A percentile compares a stretch with the other conserved stretches of the same genome.
phyloP scores from a whole-genome alignment of 2,113 vertebrate genomes.

The Capra hircus region DNA sequence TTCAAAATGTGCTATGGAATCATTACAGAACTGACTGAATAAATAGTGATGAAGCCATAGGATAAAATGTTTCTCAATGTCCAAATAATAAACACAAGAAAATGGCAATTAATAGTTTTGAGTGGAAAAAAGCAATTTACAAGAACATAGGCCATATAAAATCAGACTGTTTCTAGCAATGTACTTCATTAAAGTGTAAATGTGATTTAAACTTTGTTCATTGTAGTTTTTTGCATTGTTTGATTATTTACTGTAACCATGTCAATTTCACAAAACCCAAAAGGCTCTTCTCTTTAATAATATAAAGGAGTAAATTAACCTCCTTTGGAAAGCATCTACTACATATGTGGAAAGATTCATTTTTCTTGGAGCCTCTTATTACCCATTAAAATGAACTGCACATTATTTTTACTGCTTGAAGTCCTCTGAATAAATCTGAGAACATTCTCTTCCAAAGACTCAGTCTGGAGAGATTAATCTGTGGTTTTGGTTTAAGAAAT shows the following conservation, averaged over 20 bases:
- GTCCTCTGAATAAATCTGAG: neutral
- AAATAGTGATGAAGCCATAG: neutral
- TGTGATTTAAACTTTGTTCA: neutral
- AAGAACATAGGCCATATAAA: neutral
- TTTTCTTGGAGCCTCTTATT: conserved; percentile 25
- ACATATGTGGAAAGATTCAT: neutral
- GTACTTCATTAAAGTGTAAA: neutral
- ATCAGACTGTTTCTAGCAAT: neutral
- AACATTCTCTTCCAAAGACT: neutral
- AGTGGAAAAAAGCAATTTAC: neutral
- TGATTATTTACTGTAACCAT: neutral
- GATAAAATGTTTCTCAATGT: neutral
- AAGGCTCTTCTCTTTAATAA: neutral
- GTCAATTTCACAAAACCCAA: neutral
- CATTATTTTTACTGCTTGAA: conserved; percentile 35
- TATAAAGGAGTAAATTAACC: neutral
- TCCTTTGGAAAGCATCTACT: neutral
- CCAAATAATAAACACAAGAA: neutral
- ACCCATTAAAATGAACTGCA: conserved; percentile 17
- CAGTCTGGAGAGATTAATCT: conserved; percentile 41
- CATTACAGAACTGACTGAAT: neutral
- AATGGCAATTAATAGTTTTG: neutral
- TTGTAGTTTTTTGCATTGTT: neutral
- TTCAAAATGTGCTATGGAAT: neutral
- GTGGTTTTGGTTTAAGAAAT: conserved; percentile 61